Evolutionary conservation across 2,113 vertebrate species (phyloP), one percentile per base, ranked within the genome.

Genomic region (Phyllostomus hastatus): DNA sequence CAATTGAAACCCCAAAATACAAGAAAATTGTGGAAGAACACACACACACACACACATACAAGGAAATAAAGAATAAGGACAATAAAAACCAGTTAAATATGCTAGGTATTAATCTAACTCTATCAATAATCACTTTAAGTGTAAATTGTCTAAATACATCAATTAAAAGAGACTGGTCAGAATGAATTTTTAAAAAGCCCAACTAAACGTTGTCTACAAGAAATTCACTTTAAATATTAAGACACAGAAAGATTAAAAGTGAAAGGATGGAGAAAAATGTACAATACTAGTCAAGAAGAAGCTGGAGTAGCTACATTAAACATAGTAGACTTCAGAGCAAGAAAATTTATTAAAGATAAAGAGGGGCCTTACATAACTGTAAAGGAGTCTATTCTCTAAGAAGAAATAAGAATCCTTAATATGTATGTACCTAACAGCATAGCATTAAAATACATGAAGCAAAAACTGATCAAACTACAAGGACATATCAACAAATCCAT

Each of bases 191-290:
- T 61, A 31, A 76, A 84, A 89, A 70, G 33, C 12, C 79, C 61
- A 84, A 89, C 22, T 46, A 84, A 3, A 83, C 54, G n/a, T 28
- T 70, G 41, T n/a, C 24, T 84, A 64, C 3, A 54, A 79, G 43
- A 96, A 96, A 94, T 12, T 43, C 35, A 66, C 64, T 70, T 84
- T 70, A 84, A 88, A 64, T 78, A 64, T 82, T 66, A 92, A 94
- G 43, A 80, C 31, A 91, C 3, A 75, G n/a, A 81, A 28, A 64
- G n/a, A 78, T 70, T 85, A 70, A 61, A 69, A 79, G 72, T 69
- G 20, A 85, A 57, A n/a, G 11, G 52, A 81, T 73, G n/a, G 41
- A 91, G 24, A 86, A 90, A 67, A 20, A 50, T 52, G 85, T 50
- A 31, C 17, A 17, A 88, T 26, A 89, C 26, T 78, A 83, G 84